These are phyloP conservation scores for Luffia ferchaultella DNA, from an alignment of 2,888 invertebrate species.

Conservation along the genomic window DNA sequence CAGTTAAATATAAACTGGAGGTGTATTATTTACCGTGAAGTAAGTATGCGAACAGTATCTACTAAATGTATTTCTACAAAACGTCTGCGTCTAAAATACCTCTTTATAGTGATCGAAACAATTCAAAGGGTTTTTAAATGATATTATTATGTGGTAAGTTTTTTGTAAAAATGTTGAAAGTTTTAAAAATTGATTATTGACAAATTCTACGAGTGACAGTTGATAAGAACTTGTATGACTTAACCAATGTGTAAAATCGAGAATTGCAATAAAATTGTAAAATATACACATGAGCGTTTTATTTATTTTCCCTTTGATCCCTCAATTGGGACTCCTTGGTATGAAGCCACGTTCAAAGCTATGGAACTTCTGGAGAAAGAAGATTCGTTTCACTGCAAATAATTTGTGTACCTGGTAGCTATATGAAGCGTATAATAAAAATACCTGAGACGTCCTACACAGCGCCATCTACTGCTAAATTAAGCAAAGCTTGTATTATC, in stretches of 20 bases:
- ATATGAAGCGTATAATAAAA: too few relatives aligned
- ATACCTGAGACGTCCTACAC: too few relatives aligned
- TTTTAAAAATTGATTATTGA: constrained; percentile 43
- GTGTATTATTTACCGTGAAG: too few relatives aligned
- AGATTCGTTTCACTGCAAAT: too few relatives aligned
- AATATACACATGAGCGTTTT: not conserved
- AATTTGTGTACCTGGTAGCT: too few relatives aligned
- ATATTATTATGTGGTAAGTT: constrained; percentile 52
- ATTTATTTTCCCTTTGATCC: not conserved
- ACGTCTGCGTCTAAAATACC: constrained; percentile 53
- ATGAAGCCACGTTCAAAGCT: too few relatives aligned
- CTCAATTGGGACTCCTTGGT: too few relatives aligned
- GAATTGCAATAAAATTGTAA: not conserved
- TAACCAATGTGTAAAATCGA: not conserved
- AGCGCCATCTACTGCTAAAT: too few relatives aligned
- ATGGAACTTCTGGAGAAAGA: too few relatives aligned
- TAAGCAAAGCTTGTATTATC: too few relatives aligned
- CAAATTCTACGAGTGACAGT: constrained; percentile 51
- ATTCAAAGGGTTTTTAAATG: constrained; percentile 56
- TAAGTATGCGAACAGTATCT: too few relatives aligned
- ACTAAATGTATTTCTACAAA: constrained; percentile 31
- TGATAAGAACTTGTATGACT: constrained; percentile 14
- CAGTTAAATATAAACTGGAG: too few relatives aligned
- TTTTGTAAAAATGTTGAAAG: constrained; percentile 50
- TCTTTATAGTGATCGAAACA: constrained; percentile 57